A percentile compares a stretch with the other conserved stretches of the same genome.
phyloP scores from a whole-genome alignment of 2,113 vertebrate genomes.

The Origma solitaria region DNA sequence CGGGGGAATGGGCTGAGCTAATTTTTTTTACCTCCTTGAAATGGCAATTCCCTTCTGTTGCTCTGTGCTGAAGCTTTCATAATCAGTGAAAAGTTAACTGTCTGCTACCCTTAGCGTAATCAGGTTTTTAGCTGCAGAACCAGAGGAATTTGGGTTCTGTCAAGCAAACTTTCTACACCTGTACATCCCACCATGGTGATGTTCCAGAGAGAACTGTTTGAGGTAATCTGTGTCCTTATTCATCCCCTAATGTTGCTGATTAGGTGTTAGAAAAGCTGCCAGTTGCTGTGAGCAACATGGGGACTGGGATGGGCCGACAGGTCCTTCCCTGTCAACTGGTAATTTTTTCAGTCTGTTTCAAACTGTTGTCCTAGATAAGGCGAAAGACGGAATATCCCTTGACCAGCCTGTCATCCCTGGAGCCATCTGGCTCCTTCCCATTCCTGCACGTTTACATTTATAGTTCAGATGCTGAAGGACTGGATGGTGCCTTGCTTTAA shows the following conservation, averaged over 20 bases:
- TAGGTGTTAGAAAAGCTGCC: not conserved
- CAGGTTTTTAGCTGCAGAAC: not conserved
- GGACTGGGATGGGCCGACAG: not conserved
- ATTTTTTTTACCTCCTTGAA: not conserved
- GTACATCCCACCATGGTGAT: not conserved
- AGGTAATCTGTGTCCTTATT: not conserved
- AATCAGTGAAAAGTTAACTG: not conserved
- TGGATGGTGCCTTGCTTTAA: not conserved
- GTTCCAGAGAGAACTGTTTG: not conserved
- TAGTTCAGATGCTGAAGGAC: not conserved
- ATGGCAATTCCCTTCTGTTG: not conserved
- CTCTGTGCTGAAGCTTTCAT: not conserved
- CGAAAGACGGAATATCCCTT: not conserved
- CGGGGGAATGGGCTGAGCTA: not conserved
- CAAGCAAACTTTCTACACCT: not conserved
- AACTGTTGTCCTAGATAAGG: conserved; percentile 9
- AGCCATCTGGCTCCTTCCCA: not conserved
- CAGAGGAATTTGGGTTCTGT: not conserved
- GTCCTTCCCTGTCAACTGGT: not conserved
- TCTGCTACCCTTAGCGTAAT: not conserved
- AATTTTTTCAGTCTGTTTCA: not conserved
- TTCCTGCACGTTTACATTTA: not conserved
- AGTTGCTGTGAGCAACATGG: not conserved
- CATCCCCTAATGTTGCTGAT: not conserved
- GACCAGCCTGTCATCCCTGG: not conserved